Evolutionary conservation across 2,797 vertebrate genomes (phyloP).

Genomic region (Oceanodroma leucorhoa): DNA sequence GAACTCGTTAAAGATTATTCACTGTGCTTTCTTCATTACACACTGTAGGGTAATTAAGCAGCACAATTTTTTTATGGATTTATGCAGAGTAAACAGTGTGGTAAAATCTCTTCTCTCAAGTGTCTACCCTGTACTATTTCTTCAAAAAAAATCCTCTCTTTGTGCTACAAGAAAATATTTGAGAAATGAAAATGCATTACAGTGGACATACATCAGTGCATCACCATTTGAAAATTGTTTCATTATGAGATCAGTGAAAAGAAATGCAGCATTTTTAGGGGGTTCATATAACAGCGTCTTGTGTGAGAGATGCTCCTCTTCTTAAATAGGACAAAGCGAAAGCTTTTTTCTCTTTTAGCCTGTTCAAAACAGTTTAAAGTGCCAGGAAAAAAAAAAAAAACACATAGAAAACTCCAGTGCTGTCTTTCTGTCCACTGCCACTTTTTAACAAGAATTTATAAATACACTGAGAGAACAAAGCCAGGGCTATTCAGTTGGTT

Average conservation of each 20-base stretch:
- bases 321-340: background rate
- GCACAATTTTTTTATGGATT: background rate
- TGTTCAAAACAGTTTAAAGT: background rate
- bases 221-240: background rate
- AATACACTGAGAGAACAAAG: background rate
- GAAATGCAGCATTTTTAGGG: background rate
- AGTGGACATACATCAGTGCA: background rate
- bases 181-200: background rate
- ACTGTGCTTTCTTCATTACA: background rate
- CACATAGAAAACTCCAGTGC: background rate
- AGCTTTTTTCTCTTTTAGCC: background rate
- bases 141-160: background rate
- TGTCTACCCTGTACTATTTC: background rate
- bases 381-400: background rate
- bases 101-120: background rate
- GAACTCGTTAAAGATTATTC: background rate
- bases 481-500: background rate
- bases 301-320: background rate
- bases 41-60: background rate
- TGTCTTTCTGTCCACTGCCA: background rate
- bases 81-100: background rate
- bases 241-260: background rate
- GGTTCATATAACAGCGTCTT: background rate
- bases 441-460: background rate
- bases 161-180: background rate